A percentile compares a stretch with the other conserved stretches of the same genome.
Conservation (phyloP, 2,797 vertebrate genomes). For the Zalophus californianus region DNA sequence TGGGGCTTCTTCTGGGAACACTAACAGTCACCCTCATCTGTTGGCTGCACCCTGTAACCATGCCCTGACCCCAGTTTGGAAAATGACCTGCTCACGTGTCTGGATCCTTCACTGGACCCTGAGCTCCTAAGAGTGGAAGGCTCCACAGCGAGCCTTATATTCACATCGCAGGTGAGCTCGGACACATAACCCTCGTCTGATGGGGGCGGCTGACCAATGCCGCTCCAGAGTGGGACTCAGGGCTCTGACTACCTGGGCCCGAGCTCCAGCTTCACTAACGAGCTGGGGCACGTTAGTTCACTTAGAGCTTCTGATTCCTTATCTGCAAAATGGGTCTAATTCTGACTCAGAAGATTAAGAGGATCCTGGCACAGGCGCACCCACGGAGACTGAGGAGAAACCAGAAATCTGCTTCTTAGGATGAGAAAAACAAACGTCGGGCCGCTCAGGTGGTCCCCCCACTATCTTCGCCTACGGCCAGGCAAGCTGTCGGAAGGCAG, state of each 20-base stretch:
- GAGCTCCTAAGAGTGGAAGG: background rate
- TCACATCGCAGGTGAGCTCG: rapidly evolving
- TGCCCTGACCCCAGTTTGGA: no score
- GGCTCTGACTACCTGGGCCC: background rate
- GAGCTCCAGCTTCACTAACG: rapidly evolving
- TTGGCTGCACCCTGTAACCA: background rate
- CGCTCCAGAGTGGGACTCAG: rapidly evolving
- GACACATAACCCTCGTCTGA: rapidly evolving
- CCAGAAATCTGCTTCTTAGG: background rate
- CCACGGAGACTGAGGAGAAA: background rate
- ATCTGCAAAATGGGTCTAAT: background rate
- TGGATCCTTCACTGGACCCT: background rate
- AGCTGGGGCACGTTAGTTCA: background rate
- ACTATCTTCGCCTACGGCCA: rapidly evolving
- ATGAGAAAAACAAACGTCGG: background rate
- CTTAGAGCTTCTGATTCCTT: background rate
- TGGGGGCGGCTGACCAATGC: rapidly evolving
- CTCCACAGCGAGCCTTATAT: rapidly evolving
- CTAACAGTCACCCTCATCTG: background rate
- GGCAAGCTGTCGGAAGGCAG: rapidly evolving
- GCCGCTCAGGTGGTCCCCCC: rapidly evolving
- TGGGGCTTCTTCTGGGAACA: background rate
- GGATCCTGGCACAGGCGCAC: background rate
- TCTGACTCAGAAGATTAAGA: background rate
- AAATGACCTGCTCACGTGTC: background rate